phyloP scores from a whole-genome alignment of 1,140 invertebrate genomes.

The Choristoneura fumiferana region DNA sequence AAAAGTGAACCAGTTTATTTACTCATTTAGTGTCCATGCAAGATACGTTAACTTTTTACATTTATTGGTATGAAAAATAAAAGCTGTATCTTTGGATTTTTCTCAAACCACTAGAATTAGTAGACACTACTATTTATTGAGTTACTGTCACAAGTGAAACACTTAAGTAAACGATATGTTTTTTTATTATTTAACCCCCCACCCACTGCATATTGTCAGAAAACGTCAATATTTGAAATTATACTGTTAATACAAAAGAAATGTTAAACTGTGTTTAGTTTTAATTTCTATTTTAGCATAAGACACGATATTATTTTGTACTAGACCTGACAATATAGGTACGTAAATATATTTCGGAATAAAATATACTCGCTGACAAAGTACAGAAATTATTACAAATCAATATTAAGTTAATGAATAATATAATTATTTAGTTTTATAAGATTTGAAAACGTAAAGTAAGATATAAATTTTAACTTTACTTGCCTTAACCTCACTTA shows the following conservation, averaged over 20 bases:
- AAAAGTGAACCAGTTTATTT: background rate
- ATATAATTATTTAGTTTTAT: background rate
- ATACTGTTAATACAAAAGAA: background rate
- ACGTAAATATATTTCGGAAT: background rate
- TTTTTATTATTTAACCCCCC: slow-evolving; percentile 29
- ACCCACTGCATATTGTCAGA: slow-evolving; percentile 13
- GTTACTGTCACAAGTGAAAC: slow-evolving; percentile 61
- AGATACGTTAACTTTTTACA: slow-evolving; percentile 38
- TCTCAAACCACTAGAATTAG: slow-evolving; percentile 38
- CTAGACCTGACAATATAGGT: slow-evolving; percentile 40
- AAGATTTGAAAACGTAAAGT: background rate
- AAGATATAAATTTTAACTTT: background rate
- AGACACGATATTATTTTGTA: slow-evolving; percentile 52
- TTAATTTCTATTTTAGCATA: slow-evolving; percentile 31
- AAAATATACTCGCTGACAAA: slow-evolving; percentile 1
- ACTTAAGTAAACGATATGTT: slow-evolving; percentile 72
- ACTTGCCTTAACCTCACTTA: slow-evolving; percentile 22
- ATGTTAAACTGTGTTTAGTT: slow-evolving; percentile 5
- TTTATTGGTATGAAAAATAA: slow-evolving; percentile 68
- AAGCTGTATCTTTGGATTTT: slow-evolving; percentile 69
- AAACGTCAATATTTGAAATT: background rate
- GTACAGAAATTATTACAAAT: background rate
- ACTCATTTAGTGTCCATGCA: background rate
- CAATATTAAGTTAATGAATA: no score
- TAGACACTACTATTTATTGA: slow-evolving; percentile 57